Evolutionary conservation across 2,113 vertebrate genomes (phyloP).

Genomic region (Ictalurus punctatus): DNA sequence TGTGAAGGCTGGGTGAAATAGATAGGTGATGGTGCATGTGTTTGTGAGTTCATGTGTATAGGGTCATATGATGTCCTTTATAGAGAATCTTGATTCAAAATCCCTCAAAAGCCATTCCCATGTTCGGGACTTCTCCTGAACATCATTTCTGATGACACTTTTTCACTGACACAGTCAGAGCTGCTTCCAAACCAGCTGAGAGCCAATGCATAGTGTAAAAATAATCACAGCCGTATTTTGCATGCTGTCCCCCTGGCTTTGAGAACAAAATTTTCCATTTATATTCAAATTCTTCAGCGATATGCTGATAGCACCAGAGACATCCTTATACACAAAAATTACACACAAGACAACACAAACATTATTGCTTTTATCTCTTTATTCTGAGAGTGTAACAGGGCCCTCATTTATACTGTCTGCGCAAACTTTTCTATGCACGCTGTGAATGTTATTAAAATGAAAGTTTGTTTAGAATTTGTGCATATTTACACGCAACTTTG

Average conservation of each 20-base stretch:
- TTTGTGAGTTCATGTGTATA: neutral
- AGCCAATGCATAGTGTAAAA: neutral
- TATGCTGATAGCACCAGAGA: neutral
- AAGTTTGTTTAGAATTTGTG: neutral
- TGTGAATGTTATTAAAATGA: neutral
- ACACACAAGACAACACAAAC: neutral
- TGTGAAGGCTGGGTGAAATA: neutral
- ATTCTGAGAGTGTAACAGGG: neutral
- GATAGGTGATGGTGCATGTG: neutral
- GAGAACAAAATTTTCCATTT: neutral
- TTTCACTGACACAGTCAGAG: neutral
- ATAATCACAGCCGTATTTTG: neutral
- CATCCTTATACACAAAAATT: neutral
- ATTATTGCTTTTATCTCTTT: neutral
- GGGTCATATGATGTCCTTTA: neutral
- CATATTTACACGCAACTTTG: neutral
- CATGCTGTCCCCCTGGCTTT: neutral
- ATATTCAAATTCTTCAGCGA: neutral
- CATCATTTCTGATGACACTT: neutral
- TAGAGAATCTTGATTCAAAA: neutral
- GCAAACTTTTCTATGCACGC: neutral
- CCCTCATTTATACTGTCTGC: neutral
- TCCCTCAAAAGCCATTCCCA: neutral
- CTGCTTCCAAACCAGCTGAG: neutral
- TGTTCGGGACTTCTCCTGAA: neutral